Evolutionary conservation across 2,113 vertebrate species (phyloP).

Genomic region (Melanocharis versteri): DNA sequence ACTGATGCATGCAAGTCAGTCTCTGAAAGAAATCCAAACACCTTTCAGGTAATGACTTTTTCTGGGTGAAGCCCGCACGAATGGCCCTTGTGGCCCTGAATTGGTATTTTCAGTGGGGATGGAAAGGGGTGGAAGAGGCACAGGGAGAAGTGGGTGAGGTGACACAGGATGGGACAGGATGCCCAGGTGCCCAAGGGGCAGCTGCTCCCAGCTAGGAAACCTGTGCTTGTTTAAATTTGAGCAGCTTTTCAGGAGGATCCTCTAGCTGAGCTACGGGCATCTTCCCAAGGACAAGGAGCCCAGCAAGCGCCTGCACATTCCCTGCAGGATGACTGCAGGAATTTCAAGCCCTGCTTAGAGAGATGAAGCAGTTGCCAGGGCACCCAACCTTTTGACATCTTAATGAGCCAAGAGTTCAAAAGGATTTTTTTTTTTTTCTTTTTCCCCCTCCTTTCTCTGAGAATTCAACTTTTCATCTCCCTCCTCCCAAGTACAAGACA

Average conservation of each 20-base stretch:
- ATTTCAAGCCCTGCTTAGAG: constrained; percentile 8
- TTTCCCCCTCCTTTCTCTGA: neutral
- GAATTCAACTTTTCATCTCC: constrained; percentile 17
- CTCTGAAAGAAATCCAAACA: neutral
- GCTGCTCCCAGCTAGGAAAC: neutral
- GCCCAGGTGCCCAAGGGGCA: neutral
- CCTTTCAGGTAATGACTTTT: neutral
- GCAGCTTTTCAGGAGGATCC: neutral
- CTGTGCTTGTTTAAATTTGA: neutral
- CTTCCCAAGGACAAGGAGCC: neutral
- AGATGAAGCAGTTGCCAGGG: neutral
- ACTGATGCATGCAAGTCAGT: neutral
- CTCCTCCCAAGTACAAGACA: neutral
- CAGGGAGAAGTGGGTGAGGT: fast-evolving
- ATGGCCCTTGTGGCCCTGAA: neutral
- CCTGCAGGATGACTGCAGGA: neutral
- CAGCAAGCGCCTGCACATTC: neutral
- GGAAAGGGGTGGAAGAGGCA: neutral
- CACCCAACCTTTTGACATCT: constrained; percentile 52
- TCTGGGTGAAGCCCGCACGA: neutral
- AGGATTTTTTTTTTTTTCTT: neutral
- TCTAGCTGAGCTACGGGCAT: neutral
- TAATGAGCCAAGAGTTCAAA: constrained; percentile 47
- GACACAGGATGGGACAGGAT: neutral
- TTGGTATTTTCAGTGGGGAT: fast-evolving